phyloP scores from a whole-genome alignment of 2,888 invertebrate species.

The Erynnis tages region DNA sequence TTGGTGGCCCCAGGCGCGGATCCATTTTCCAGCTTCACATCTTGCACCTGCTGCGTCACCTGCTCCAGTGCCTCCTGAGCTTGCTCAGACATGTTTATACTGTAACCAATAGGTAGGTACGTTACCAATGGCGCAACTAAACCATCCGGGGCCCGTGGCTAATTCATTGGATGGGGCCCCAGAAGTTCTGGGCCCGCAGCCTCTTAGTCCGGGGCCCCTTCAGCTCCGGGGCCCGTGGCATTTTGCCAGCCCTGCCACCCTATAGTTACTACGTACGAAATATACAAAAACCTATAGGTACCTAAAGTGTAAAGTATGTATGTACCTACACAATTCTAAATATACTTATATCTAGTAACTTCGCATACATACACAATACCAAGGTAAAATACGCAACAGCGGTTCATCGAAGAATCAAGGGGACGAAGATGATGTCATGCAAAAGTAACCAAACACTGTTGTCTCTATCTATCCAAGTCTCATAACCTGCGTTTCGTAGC shows the following conservation, averaged over 20 bases:
- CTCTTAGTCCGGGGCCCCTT: too few species aligned
- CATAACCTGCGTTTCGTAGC: constrained; percentile 41
- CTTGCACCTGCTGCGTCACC: constrained; percentile 74
- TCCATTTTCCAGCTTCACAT: constrained; percentile 80
- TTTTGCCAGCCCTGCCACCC: too few species aligned
- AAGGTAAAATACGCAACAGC: constrained; percentile 35
- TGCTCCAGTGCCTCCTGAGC: constrained; percentile 59
- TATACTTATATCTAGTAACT: too few species aligned
- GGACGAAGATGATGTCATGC: constrained; percentile 61
- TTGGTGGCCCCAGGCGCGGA: constrained; percentile 60
- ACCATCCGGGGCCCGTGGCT: too few species aligned
- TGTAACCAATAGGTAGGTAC: constrained; percentile 19
- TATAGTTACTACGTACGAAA: too few species aligned
- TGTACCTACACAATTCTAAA: too few species aligned
- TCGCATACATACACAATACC: constrained; percentile 30
- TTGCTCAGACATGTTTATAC: constrained; percentile 53
- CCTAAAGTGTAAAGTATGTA: background rate
- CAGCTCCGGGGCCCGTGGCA: too few species aligned
- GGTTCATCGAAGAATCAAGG: too few species aligned
- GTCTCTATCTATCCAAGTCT: constrained; percentile 36
- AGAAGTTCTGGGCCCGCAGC: too few species aligned
- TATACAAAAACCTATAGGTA: too few species aligned
- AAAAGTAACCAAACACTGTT: constrained; percentile 54
- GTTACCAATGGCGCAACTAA: background rate
- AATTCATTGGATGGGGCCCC: too few species aligned